Evolutionary conservation across 2,113 vertebrate species (phyloP).

Genomic region (Chionodraco myersi): DNA sequence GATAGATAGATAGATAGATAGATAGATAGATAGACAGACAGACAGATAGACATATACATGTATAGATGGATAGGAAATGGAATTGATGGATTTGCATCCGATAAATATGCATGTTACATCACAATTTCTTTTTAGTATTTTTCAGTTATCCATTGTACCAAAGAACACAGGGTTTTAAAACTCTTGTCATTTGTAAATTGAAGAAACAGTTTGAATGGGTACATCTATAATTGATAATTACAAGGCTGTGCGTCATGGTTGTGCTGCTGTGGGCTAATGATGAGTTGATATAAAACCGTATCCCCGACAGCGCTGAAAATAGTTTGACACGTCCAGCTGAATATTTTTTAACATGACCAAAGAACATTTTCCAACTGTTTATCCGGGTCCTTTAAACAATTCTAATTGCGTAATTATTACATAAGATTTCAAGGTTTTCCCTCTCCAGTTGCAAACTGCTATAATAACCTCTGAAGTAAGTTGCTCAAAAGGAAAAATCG

Average conservation of each 20-base stretch:
- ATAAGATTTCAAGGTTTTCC: not conserved
- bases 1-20: not conserved
- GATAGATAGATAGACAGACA: not conserved
- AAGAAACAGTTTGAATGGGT: conserved; percentile 24
- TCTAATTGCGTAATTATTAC: not conserved
- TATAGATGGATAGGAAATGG: not conserved
- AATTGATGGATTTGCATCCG: not conserved
- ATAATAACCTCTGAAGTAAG: conserved; percentile 19
- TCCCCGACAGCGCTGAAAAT: conserved; percentile 17
- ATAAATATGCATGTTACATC: not conserved
- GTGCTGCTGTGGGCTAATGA: conserved; percentile 43
- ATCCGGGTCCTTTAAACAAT: conserved; percentile 7
- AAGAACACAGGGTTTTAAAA: not conserved
- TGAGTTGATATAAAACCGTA: conserved; percentile 13
- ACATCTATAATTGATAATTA: conserved; percentile 56
- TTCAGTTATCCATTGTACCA: conserved; percentile 2
- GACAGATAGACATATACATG: not conserved
- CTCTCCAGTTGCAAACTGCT: conserved; percentile 12
- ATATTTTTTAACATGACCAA: not conserved
- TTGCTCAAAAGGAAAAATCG: conserved; percentile 10
- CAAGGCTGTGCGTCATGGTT: conserved; percentile 22
- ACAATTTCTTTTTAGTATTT: not conserved
- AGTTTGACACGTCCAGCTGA: conserved; percentile 18
- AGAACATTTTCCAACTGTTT: conserved; percentile 18
- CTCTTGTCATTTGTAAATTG: conserved; percentile 25